Evolutionary conservation across 2,797 vertebrate genomes (phyloP).

Genomic region (Trichosurus vulpecula): DNA sequence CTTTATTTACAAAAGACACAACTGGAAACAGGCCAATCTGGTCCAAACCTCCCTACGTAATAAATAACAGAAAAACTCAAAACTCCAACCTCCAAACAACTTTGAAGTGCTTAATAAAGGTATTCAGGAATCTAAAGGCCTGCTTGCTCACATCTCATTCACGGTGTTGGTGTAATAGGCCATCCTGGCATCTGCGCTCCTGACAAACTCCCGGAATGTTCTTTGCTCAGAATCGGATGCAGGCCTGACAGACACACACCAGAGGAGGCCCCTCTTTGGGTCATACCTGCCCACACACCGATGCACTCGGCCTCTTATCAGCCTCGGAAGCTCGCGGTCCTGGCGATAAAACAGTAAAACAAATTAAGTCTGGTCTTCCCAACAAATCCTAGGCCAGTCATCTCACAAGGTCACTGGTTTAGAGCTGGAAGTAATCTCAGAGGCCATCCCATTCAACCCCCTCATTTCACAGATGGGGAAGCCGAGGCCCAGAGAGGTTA

Average conservation of each 20-base stretch:
- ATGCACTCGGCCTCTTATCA: constrained; percentile 94
- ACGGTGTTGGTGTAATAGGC: constrained; percentile 84
- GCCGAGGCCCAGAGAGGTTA: neutral
- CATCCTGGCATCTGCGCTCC: constrained; percentile 91
- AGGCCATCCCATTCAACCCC: neutral
- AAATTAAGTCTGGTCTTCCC: too few relatives aligned
- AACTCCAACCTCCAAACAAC: too few relatives aligned
- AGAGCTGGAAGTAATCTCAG: neutral
- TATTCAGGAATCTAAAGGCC: too few relatives aligned
- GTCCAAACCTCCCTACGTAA: neutral
- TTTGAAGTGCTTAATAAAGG: too few relatives aligned
- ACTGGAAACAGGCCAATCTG: neutral
- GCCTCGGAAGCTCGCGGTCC: constrained; percentile 93
- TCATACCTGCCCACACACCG: constrained; percentile 96
- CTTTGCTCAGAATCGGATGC: constrained; percentile 90
- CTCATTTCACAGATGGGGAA: neutral
- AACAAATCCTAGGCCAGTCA: too few relatives aligned
- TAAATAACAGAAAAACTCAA: neutral
- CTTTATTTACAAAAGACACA: neutral
- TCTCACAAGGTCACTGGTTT: neutral
- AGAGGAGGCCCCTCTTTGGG: constrained; percentile 87
- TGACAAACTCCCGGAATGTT: constrained; percentile 90
- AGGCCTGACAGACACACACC: constrained; percentile 93
- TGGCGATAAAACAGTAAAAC: constrained; percentile 74
- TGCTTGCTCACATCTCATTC: constrained; percentile 86